These are phyloP conservation scores for Ctenochaetus hawaiiensis DNA, from an alignment of 2,797 vertebrate genomes.

Conservation along the genomic window DNA sequence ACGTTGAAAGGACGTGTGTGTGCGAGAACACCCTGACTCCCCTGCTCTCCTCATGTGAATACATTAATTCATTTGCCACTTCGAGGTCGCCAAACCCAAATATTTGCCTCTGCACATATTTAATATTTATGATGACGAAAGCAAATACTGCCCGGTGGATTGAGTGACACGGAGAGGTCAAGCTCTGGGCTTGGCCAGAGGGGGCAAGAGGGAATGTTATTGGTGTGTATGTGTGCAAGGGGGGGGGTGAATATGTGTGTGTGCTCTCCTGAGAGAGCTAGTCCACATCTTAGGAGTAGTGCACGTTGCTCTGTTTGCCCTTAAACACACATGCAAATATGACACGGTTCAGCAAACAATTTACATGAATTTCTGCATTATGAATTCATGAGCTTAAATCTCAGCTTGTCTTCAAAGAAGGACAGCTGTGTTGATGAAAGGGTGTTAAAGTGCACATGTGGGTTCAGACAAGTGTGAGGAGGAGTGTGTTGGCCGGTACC, in stretches of 20 bases:
- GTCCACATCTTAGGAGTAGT: constrained; percentile 80
- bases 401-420: constrained; percentile 54
- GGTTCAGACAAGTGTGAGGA: constrained; percentile 5
- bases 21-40: constrained; percentile 77
- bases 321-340: constrained; percentile 76
- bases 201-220: constrained; percentile 67
- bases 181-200: constrained; percentile 74
- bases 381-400: constrained; percentile 77
- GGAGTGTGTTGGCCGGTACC: constrained; percentile 16
- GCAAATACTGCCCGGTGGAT: constrained; percentile 83
- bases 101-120: constrained; percentile 86
- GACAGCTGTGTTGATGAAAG: constrained; percentile 67
- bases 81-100: constrained; percentile 85
- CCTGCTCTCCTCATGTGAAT: constrained; percentile 77
- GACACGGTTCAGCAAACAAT: constrained; percentile 77
- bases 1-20: constrained; percentile 74
- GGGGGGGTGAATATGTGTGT: constrained; percentile 59
- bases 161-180: constrained; percentile 87
- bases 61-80: constrained; percentile 88
- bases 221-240: constrained; percentile 54
- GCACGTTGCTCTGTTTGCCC: constrained; percentile 73
- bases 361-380: constrained; percentile 79
- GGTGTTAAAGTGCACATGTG: constrained; percentile 40
- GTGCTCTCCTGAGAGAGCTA: constrained; percentile 74
- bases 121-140: constrained; percentile 90